phyloP scores from a whole-genome alignment of 1,140 invertebrate genomes.

The Macrobrachium nipponense region DNA sequence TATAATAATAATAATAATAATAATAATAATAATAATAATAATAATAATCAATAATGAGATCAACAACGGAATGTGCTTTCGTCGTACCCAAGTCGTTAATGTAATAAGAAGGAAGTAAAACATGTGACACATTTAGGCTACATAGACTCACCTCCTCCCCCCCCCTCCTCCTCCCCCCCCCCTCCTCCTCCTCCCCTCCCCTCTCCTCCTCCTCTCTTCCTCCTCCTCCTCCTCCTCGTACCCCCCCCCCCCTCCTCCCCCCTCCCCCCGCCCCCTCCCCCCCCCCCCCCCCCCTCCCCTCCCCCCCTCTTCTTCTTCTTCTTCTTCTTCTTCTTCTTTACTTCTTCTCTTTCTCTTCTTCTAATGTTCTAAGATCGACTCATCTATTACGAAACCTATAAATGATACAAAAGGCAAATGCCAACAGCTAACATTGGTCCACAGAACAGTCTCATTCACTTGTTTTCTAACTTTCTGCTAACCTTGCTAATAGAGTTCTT shows the following conservation, averaged over 20 bases:
- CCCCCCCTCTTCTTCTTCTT: not conserved
- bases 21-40: too few relatives aligned
- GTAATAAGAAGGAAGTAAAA: not conserved
- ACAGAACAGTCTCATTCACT: too few relatives aligned
- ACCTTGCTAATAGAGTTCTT: too few relatives aligned
- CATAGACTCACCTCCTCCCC: not conserved
- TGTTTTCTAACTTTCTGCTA: too few relatives aligned
- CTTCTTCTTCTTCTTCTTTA: not conserved
- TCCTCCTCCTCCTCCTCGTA: too few relatives aligned
- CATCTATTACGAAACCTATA: too few relatives aligned
- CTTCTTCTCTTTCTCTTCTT: not conserved
- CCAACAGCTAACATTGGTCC: too few relatives aligned
- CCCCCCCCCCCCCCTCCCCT: not conserved
- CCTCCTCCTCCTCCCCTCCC: not conserved
- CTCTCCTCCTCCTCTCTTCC: not conserved
- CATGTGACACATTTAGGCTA: not conserved
- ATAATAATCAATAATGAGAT: too few relatives aligned
- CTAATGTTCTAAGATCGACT: too few relatives aligned
- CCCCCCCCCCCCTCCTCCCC: not conserved
- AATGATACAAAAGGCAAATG: too few relatives aligned
- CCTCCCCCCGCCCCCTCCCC: not conserved
- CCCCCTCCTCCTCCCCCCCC: not conserved
- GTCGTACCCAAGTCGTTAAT: not conserved
- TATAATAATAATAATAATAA: too few relatives aligned
- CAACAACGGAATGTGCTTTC: not conserved